Base-by-base conservation (phyloP, 2,797 vertebrate species). In the Diceros bicornis region DNA sequence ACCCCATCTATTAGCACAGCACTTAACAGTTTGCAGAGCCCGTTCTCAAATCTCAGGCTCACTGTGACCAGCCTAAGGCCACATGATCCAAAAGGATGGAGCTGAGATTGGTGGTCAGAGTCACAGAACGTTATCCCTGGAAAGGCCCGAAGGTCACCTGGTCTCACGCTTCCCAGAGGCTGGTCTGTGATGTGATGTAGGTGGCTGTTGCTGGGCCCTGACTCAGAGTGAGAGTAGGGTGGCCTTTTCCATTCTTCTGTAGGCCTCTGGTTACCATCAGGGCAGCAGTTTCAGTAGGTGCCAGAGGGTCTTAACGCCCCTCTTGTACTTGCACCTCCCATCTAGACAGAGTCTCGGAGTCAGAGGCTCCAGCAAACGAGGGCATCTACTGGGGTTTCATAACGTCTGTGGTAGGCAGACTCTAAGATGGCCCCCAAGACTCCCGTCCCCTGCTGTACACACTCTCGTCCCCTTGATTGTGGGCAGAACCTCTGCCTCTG, bases 401-500 rank as follows among this genome's bases (percentile, higher is more conserved):
- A 34, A 59, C 0, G 0, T 69, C 17, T 20, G 47, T 13, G 4
- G 44, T 2, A 1, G 23, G 16, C 5, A 20, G 66, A 44, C 44
- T 27, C 69, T 44, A 50, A 25, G 11, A 47, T 29, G 78, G 14
- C 44, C 62, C 27, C 47, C 21, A 34, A 37, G 62, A 27, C 17
- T 44, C 41, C 47, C 10, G 8, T 0, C 50, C 55, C 25, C 16
- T 1, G 0, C 4, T 44, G 4, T 2, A 50, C 27, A 7, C 0
- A 0, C 25, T 8, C 21, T 57, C 1, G 1, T 25, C 27, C 34
- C 17, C 74, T 21, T 9, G 57, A 55, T 69, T 6, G 6, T 29
- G 69, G 41, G 61, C 8, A 34, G 50, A 72, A 55, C 44, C 47
- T 17, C 55, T 10, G 23, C 61, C 29, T 32, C 9, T 32, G 81